phyloP scores from a whole-genome alignment of 2,888 invertebrate genomes.

The Drosophila pseudotalamancana region DNA sequence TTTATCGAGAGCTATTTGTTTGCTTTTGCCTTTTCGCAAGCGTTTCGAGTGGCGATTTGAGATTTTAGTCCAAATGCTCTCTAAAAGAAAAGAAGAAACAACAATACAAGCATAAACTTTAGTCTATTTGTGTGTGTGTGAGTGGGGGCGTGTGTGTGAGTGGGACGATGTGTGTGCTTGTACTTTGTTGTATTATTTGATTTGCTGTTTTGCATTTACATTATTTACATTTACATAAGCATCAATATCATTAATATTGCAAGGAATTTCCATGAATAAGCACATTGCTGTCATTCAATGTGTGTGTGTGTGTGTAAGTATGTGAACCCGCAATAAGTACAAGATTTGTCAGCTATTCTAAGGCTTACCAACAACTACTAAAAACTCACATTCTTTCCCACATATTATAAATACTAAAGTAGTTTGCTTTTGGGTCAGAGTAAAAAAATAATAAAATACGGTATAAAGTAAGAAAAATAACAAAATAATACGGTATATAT shows the following conservation, averaged over 20 bases:
- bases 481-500: too few species aligned
- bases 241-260: constrained; percentile 73
- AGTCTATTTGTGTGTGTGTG: constrained; percentile 5
- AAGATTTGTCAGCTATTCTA: too few species aligned
- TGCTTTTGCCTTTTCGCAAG: constrained; percentile 31
- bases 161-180: constrained; percentile 1
- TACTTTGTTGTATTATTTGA: constrained; percentile 45
- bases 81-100: constrained; percentile 9
- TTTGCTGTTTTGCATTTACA: constrained; percentile 48
- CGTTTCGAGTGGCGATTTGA: constrained; percentile 50
- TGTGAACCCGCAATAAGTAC: too few species aligned
- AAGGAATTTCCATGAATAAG: constrained; percentile 53
- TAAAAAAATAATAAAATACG: too few species aligned
- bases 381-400: too few species aligned
- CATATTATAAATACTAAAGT: too few species aligned
- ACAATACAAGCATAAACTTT: constrained; percentile 19
- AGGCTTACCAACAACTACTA: too few species aligned
- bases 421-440: too few species aligned
- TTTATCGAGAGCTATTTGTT: constrained; percentile 37
- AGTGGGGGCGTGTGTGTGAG: background rate
- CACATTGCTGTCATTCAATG: constrained; percentile 26
- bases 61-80: constrained; percentile 36
- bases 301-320: background rate
- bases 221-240: constrained; percentile 70
- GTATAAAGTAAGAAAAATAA: too few species aligned